Conservation (phyloP, 1,140 invertebrate genomes). For the Megalopta genalis region DNA sequence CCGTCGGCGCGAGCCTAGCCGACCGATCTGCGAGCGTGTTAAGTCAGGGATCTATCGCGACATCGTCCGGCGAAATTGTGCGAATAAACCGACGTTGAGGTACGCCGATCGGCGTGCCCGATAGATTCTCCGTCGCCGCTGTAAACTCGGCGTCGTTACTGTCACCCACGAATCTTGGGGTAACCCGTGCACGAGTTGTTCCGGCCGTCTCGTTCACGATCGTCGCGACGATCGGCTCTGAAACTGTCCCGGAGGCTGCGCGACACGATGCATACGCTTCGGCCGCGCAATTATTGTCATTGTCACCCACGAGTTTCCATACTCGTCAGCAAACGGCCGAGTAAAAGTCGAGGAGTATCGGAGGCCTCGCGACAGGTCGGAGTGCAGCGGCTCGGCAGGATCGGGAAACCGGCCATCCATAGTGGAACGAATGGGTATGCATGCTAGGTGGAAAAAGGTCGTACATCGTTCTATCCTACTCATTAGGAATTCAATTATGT, state of each 20-base stretch:
- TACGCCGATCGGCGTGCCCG: constrained; percentile 9
- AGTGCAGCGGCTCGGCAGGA: background rate
- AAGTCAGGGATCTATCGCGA: constrained; percentile 13
- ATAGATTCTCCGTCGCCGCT: constrained; percentile 7
- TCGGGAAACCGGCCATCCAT: constrained; percentile 8
- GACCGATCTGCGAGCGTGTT: background rate
- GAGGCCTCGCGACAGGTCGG: background rate
- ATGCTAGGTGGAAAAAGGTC: too few relatives aligned
- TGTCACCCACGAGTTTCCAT: constrained; percentile 66
- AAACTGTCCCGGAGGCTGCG: background rate
- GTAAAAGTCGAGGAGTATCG: background rate
- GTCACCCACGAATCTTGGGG: constrained; percentile 56
- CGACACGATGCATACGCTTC: constrained; percentile 16
- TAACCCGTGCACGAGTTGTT: constrained; percentile 16
- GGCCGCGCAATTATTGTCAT: constrained; percentile 55
- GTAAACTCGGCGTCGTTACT: constrained; percentile 56
- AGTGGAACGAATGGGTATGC: too few relatives aligned
- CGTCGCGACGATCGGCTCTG: background rate
- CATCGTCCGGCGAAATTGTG: background rate
- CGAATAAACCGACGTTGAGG: constrained; percentile 23
- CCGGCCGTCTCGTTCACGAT: background rate
- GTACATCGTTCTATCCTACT: too few relatives aligned
- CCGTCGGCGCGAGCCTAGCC: too few relatives aligned
- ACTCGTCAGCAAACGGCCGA: constrained; percentile 27
- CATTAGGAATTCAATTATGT: too few relatives aligned